Percentiles rank a stretch among this genome's conserved stretches.
Conservation (phyloP, 1,140 invertebrate genomes). For the Leptopilina boulardi region DNA sequence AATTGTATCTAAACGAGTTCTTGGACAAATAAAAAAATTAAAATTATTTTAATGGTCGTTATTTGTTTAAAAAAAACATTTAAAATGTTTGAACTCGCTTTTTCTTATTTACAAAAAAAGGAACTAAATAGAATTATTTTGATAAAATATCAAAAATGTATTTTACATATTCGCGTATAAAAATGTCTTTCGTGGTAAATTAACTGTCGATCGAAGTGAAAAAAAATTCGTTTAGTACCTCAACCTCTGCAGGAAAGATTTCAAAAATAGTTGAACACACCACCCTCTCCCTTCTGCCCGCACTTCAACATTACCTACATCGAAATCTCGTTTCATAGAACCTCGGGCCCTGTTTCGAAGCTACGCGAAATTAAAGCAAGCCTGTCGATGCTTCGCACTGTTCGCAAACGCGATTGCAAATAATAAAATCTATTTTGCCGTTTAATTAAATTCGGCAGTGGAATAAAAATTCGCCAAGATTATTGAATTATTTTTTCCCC, state of each 20-base stretch:
- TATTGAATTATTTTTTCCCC: constrained; percentile 59
- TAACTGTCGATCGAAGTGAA: constrained; percentile 24
- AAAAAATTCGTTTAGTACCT: constrained; percentile 10
- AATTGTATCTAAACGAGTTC: constrained; percentile 64
- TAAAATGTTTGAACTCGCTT: no score
- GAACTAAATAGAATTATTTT: no score
- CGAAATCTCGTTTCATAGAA: constrained; percentile 51
- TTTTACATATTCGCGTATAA: not conserved
- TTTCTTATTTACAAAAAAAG: no score
- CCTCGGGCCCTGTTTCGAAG: constrained; percentile 52
- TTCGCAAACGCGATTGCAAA: constrained; percentile 54
- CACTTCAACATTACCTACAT: constrained; percentile 44
- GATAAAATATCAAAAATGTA: not conserved
- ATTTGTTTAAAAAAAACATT: constrained; percentile 32
- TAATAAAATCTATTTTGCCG: constrained; percentile 60
- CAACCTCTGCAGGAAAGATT: constrained; percentile 25
- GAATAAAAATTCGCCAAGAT: constrained; percentile 60
- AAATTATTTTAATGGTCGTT: no score
- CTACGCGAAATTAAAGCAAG: constrained; percentile 54
- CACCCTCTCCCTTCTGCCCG: not conserved
- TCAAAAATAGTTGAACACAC: constrained; percentile 12
- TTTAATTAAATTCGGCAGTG: constrained; percentile 57
- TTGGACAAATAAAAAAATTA: not conserved
- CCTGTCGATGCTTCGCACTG: constrained; percentile 47
- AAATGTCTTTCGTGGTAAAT: constrained; percentile 16